Percentiles rank a stretch among this genome's conserved stretches.
These are phyloP conservation scores for Heliothis subflexa DNA, from an alignment of 1,140 invertebrate genomes.

Conservation along the genomic window DNA sequence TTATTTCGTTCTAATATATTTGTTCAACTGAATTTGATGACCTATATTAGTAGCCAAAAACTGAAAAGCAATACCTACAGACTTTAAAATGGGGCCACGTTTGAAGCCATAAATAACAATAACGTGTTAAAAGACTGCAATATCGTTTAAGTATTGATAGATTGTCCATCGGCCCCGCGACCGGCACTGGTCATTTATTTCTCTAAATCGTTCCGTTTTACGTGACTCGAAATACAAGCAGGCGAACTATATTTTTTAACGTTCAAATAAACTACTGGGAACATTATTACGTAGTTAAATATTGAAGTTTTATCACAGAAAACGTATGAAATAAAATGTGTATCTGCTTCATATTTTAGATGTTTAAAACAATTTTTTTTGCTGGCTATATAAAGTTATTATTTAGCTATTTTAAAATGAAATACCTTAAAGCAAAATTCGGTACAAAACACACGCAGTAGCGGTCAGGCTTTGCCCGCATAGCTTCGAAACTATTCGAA, in stretches of 20 bases:
- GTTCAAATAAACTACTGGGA: slow-evolving; percentile 4
- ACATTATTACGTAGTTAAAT: neutral
- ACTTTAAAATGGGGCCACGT: neutral
- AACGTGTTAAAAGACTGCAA: slow-evolving; percentile 32
- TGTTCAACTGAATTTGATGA: too few relatives aligned
- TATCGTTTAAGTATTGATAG: slow-evolving; percentile 41
- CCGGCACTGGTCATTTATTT: slow-evolving; percentile 31
- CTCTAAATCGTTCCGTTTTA: slow-evolving; percentile 36
- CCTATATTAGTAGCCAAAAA: neutral
- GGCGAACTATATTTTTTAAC: neutral
- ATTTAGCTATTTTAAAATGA: neutral
- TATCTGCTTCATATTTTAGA: too few relatives aligned
- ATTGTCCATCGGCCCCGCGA: slow-evolving; percentile 12
- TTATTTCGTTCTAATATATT: too few relatives aligned
- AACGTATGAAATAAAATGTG: neutral
- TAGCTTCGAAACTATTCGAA: slow-evolving; percentile 35
- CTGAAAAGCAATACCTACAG: neutral
- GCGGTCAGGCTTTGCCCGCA: slow-evolving; percentile 12
- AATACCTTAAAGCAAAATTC: neutral
- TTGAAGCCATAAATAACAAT: slow-evolving; percentile 18
- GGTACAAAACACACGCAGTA: neutral
- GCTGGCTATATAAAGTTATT: too few relatives aligned
- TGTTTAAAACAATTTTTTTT: too few relatives aligned
- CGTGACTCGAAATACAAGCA: slow-evolving; percentile 30
- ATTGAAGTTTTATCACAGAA: neutral